These are phyloP conservation scores for Theristicus caerulescens DNA, from an alignment of 2,113 vertebrate genomes.

Conservation along the genomic window DNA sequence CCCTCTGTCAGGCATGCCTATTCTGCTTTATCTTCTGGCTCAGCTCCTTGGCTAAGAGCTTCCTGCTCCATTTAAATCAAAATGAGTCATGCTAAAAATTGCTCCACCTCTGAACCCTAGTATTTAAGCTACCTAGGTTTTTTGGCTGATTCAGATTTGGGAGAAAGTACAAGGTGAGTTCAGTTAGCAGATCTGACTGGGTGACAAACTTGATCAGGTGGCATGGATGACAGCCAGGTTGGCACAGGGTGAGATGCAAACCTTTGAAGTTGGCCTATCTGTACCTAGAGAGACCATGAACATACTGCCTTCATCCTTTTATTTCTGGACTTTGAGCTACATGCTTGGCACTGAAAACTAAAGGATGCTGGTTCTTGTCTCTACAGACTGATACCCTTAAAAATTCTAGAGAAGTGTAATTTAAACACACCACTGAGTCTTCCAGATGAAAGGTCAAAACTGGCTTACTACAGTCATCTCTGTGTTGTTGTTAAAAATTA, in stretches of 20 bases:
- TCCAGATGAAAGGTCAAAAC: not conserved
- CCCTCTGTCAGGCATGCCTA: not conserved
- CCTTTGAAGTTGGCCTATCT: not conserved
- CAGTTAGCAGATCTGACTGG: not conserved
- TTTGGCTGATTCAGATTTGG: not conserved
- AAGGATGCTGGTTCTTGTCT: not conserved
- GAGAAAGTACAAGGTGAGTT: not conserved
- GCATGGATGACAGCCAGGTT: not conserved
- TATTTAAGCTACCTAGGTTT: not conserved
- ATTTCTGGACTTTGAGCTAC: not conserved
- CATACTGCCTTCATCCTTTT: not conserved
- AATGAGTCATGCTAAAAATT: not conserved
- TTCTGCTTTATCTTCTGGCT: not conserved
- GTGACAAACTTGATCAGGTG: not conserved
- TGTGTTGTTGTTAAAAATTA: not conserved
- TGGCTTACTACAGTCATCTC: not conserved
- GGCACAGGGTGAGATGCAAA: not conserved
- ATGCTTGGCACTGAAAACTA: not conserved
- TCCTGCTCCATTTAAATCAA: not conserved
- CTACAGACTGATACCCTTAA: not conserved
- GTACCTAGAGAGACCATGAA: not conserved
- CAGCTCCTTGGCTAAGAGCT: not conserved
- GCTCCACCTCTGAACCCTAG: not conserved
- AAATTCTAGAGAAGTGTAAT: not conserved
- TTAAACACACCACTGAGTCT: not conserved